A percentile compares a stretch with the other conserved stretches of the same genome.
phyloP scores from a whole-genome alignment of 2,888 invertebrate species.

The Dryococelus australis region DNA sequence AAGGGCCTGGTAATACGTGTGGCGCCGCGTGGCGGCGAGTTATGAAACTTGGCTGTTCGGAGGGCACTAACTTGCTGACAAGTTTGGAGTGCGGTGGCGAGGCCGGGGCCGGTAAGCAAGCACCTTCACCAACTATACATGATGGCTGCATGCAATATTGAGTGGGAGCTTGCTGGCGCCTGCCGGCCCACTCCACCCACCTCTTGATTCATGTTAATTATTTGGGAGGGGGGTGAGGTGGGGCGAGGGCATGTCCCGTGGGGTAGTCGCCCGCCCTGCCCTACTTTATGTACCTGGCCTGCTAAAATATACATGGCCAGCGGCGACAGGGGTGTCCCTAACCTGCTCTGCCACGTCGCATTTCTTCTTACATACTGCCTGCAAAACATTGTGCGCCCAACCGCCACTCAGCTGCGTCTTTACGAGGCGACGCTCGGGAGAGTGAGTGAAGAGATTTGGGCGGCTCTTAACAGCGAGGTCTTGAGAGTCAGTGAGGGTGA shows the following conservation, averaged over 20 bases:
- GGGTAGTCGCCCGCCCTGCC: not conserved
- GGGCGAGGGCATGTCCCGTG: not conserved
- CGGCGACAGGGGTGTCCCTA: not conserved
- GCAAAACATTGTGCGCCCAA: too few relatives aligned
- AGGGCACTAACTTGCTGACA: constrained; percentile 20
- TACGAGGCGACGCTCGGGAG: too few relatives aligned
- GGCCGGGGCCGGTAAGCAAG: not conserved
- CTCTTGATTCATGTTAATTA: constrained; percentile 27
- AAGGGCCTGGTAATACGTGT: not conserved
- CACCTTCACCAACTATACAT: not conserved
- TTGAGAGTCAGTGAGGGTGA: too few relatives aligned
- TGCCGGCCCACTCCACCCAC: not conserved
- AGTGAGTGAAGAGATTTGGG: too few relatives aligned
- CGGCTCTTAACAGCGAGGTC: too few relatives aligned
- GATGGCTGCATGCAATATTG: constrained; percentile 28
- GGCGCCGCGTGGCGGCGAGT: not conserved
- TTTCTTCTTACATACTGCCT: not conserved
- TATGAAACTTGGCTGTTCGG: constrained; percentile 25
- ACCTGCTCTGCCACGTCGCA: not conserved
- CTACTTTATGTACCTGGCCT: not conserved
- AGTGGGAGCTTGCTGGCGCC: not conserved
- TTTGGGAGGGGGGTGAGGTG: not conserved
- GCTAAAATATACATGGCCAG: not conserved
- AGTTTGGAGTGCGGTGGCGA: constrained; percentile 13
- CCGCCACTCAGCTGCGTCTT: too few relatives aligned